phyloP scores from a whole-genome alignment of 2,113 vertebrate species.

The Lasiurus cinereus region DNA sequence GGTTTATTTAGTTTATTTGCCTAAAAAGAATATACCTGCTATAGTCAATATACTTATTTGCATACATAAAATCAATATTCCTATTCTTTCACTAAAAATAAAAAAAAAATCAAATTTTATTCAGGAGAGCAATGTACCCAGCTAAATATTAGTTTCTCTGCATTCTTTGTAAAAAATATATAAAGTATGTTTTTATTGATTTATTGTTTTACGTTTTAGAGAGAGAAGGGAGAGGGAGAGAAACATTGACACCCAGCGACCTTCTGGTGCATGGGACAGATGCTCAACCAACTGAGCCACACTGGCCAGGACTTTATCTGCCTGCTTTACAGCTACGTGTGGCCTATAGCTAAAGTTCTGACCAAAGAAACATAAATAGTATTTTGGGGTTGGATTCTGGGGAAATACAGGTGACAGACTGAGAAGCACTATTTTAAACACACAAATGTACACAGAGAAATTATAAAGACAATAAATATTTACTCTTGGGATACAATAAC shows the following conservation, averaged over 20 bases:
- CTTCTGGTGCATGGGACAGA: too few species aligned
- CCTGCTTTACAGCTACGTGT: not conserved
- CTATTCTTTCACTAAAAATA: not conserved
- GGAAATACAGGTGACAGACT: not conserved
- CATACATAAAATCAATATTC: not conserved
- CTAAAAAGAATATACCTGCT: not conserved
- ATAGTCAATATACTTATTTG: not conserved
- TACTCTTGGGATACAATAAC: not conserved
- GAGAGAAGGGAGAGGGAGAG: too few species aligned
- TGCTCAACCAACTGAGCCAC: too few species aligned
- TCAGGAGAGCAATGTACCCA: not conserved
- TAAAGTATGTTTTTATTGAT: too few species aligned
- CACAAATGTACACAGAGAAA: not conserved
- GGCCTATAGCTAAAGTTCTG: constrained; percentile 14
- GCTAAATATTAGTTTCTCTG: not conserved
- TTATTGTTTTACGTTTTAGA: too few species aligned
- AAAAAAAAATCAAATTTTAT: constrained; percentile 14
- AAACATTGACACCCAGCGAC: too few species aligned
- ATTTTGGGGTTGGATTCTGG: not conserved
- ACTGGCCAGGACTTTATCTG: not conserved
- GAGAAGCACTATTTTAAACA: not conserved
- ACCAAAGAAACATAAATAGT: not conserved
- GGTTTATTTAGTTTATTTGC: not conserved
- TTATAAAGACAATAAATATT: constrained; percentile 35
- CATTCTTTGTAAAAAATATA: too few species aligned